phyloP scores from a whole-genome alignment of 2,113 vertebrate species.

The Rhipidura dahli region DNA sequence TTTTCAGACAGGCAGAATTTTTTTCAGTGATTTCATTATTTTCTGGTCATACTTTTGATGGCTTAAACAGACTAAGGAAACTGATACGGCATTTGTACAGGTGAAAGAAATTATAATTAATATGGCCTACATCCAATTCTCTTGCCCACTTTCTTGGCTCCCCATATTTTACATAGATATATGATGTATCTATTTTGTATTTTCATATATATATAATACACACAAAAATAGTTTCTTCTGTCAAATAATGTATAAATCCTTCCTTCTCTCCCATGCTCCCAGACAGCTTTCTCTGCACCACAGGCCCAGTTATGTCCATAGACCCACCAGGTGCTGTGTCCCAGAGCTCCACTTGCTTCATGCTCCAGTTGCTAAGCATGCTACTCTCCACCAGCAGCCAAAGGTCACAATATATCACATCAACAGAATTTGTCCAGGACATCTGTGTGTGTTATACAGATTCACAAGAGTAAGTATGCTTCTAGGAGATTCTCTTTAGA shows the following conservation, averaged over 20 bases:
- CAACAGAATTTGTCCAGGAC: not conserved
- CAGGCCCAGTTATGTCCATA: not conserved
- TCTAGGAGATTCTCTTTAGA: not conserved
- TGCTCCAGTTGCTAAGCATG: not conserved
- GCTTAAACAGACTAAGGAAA: not conserved
- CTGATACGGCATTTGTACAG: not conserved
- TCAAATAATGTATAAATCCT: not conserved
- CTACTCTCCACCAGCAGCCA: not conserved
- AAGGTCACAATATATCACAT: not conserved
- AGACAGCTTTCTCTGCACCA: not conserved
- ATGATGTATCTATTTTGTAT: not conserved
- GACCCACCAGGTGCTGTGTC: not conserved
- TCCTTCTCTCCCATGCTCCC: not conserved
- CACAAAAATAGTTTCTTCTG: not conserved
- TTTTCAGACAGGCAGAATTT: not conserved
- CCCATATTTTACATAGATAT: not conserved
- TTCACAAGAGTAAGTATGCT: not conserved
- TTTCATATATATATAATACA: not conserved
- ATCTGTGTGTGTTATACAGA: not conserved
- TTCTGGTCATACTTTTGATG: slow-evolving; percentile 33
- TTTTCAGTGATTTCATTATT: not conserved
- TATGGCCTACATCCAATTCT: not conserved
- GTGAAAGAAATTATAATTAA: not conserved
- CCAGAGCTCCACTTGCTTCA: not conserved
- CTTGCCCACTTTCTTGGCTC: not conserved